phyloP scores from a whole-genome alignment of 2,113 vertebrate genomes.

The Cercopithecus mona region DNA sequence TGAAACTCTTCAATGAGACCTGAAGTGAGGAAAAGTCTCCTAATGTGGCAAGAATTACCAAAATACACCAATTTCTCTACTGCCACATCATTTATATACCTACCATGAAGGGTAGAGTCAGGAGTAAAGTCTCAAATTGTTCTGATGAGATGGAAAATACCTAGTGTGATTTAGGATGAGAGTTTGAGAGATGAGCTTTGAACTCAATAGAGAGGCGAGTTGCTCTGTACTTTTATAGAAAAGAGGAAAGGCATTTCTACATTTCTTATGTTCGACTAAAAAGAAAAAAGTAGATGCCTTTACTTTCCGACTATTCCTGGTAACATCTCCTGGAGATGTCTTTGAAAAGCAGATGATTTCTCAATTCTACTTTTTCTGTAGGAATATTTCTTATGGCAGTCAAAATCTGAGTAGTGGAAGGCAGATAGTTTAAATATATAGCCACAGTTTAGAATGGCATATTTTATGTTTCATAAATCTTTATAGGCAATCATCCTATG shows the following conservation, averaged over 20 bases:
- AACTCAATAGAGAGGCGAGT: not conserved
- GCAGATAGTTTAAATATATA: slow-evolving; percentile 62
- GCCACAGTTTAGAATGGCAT: slow-evolving; percentile 59
- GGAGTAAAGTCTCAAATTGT: not conserved
- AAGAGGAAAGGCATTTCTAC: not conserved
- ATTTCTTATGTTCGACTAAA: not conserved
- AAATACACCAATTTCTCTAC: not conserved
- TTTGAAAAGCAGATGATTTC: slow-evolving; percentile 54
- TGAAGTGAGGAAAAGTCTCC: not conserved
- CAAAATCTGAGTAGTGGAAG: slow-evolving; percentile 48
- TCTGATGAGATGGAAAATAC: slow-evolving; percentile 40
- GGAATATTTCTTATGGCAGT: slow-evolving; percentile 37
- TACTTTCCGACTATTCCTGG: not conserved
- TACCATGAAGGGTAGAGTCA: not conserved
- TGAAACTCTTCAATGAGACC: slow-evolving; percentile 30
- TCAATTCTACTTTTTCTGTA: not conserved
- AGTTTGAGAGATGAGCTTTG: not conserved
- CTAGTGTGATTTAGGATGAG: slow-evolving; percentile 14
- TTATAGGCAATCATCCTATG: slow-evolving; percentile 40
- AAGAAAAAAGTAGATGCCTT: not conserved
- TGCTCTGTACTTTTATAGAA: not conserved
- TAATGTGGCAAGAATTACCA: not conserved
- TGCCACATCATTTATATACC: not conserved
- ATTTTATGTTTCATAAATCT: slow-evolving; percentile 69
- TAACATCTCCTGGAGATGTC: slow-evolving; percentile 24